Evolutionary conservation across 2,113 vertebrate genomes (phyloP), one percentile per base, ranked within the genome.

Genomic region (Dascyllus trimaculatus): DNA sequence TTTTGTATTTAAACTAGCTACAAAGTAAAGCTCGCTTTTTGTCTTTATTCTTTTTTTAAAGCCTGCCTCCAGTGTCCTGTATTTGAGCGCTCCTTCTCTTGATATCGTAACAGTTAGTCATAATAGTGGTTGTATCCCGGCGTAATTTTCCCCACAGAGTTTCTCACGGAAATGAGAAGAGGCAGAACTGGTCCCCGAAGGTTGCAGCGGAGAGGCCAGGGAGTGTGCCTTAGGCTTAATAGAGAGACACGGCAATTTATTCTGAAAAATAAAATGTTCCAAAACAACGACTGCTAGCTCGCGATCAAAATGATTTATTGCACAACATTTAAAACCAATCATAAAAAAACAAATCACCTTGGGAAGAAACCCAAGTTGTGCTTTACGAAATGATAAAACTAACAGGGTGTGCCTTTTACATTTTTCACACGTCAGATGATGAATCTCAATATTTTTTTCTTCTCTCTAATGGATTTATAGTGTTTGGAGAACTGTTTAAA

Each of bases 191-290:
- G 26, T 68, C 35, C 17, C 29, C 45, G 61, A 54, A 57, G 72
- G 4, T 24, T 71, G 25, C 26, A 52, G 57, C 46, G 38, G 29
- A 21, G 2, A n/a, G 21, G n/a, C 26, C 38, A 19, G 17, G 32
- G 59, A 24, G 15, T 64, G n/a, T 72, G 67, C 67, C 32, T 70
- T 21, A 45, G 53, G 53, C 43, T 24, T 25, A 48, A 57, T 26
- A 40, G 26, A 66, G 25, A 74, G 19, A 66, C 10, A 14, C 22
- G 10, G 18, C n/a, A 51, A 82, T 51, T 4, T 18, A 75, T 62
- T 83, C 60, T 38, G 57, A 85, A 80, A n/a, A 78, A 71, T 35
- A 54, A 63, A 86, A 24, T 22, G 85, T 48, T 58, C 29, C 19
- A 51, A 64, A 90, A 69, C 75, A 61, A 82, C 24, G 24, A 53